A percentile compares a stretch with the other conserved stretches of the same genome.
phyloP scores from a whole-genome alignment of 2,113 vertebrate species.

The Rattus rattus region DNA sequence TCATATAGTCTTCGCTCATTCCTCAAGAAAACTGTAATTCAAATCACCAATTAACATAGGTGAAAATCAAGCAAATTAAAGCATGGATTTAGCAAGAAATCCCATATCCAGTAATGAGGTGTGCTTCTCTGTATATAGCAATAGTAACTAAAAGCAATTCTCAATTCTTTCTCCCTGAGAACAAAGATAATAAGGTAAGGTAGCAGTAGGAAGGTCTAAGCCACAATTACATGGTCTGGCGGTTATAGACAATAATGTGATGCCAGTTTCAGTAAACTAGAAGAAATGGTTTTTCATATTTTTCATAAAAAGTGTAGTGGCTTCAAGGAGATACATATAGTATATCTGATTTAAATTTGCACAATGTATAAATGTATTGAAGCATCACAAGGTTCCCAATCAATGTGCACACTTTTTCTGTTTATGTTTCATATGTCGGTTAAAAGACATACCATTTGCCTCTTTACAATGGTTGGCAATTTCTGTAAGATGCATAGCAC shows the following conservation, averaged over 20 bases:
- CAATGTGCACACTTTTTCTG: not conserved
- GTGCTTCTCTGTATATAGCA: not conserved
- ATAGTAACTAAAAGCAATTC: not conserved
- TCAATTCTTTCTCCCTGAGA: not conserved
- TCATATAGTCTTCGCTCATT: not conserved
- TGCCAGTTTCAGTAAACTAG: not conserved
- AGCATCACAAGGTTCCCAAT: not conserved
- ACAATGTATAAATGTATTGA: not conserved
- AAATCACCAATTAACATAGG: not conserved
- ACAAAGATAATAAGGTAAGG: not conserved
- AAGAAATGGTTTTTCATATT: not conserved
- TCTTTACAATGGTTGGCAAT: not conserved
- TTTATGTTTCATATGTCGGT: not conserved
- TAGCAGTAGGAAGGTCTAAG: not conserved
- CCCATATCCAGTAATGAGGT: not conserved
- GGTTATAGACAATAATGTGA: not conserved
- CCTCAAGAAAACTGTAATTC: not conserved
- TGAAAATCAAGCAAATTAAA: not conserved
- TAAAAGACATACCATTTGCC: not conserved
- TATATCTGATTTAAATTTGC: not conserved
- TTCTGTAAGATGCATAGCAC: not conserved
- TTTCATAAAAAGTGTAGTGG: not conserved
- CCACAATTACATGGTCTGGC: not conserved
- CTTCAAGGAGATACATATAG: not conserved
- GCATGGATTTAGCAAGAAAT: not conserved